These are phyloP conservation scores for Drosophila birchii DNA, from an alignment of 2,888 invertebrate genomes.

Conservation along the genomic window DNA sequence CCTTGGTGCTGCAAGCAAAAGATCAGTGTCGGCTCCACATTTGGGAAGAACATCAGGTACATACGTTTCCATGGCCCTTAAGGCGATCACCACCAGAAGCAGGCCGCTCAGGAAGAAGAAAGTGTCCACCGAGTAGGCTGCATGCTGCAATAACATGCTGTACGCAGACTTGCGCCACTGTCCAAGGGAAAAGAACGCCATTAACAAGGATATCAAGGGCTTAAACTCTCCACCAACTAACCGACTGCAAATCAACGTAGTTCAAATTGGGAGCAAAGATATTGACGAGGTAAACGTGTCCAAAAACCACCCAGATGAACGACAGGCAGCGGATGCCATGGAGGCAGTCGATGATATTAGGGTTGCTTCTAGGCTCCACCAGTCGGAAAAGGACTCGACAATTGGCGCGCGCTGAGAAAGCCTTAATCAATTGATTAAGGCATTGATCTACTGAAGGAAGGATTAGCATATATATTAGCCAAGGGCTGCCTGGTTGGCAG, in stretches of 20 bases:
- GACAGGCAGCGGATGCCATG: conserved; percentile 83
- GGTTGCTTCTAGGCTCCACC: conserved; percentile 54
- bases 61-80: conserved; percentile 69
- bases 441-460: not conserved
- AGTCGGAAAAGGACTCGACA: conserved; percentile 58
- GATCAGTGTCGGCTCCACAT: not conserved
- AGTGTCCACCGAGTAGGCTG: conserved; percentile 86
- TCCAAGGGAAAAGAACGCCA: not conserved
- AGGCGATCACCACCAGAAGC: conserved; percentile 82
- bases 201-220: not conserved
- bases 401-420: conserved; percentile 74
- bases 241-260: conserved; percentile 44
- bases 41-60: not conserved
- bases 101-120: conserved; percentile 87
- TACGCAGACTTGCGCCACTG: conserved; percentile 60
- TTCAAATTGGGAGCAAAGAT: conserved; percentile 54
- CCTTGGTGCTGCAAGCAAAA: conserved; percentile 40
- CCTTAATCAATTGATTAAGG: conserved; percentile 34
- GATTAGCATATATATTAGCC: not conserved
- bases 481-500: no score
- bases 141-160: conserved; percentile 78
- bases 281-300: conserved; percentile 68
- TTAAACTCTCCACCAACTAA: conserved; percentile 20
- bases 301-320: conserved; percentile 84
- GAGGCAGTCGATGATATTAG: conserved; percentile 80